Conservation (phyloP, 2,113 vertebrate genomes). For the Petromus typicus region DNA sequence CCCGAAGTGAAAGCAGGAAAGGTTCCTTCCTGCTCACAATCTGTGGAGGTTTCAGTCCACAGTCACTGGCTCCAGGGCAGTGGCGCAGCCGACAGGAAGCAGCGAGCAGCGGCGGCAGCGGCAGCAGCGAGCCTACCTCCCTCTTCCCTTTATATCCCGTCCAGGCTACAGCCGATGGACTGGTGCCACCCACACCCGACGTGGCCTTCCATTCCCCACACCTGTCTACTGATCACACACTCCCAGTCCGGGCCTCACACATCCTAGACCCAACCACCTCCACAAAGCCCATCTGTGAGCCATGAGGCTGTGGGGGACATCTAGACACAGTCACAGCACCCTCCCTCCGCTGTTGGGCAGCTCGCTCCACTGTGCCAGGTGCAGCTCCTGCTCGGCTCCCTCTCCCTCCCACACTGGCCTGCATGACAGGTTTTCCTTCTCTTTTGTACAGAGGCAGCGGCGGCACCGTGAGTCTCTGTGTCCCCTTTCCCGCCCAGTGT, state of each 20-base stretch:
- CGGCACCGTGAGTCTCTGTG: fast-evolving
- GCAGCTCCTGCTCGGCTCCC: neutral
- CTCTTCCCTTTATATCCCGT: neutral
- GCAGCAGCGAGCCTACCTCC: neutral
- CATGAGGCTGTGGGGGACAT: neutral
- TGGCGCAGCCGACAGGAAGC: neutral
- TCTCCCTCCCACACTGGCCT: neutral
- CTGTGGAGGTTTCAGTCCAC: neutral
- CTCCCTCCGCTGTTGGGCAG: neutral
- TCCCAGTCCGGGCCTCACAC: neutral
- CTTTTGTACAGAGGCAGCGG: fast-evolving
- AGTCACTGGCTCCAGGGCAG: neutral
- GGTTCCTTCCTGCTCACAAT: neutral
- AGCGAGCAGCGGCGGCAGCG: neutral
- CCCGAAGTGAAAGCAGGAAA: neutral
- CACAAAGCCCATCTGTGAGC: neutral
- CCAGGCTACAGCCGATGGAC: neutral
- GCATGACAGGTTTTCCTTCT: fast-evolving
- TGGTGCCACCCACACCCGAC: neutral
- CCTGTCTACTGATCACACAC: neutral
- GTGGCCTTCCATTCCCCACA: neutral
- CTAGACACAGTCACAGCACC: neutral
- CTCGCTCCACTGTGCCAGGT: neutral
- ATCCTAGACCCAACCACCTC: neutral
- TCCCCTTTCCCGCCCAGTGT: fast-evolving